A percentile compares a stretch with the other conserved stretches of the same genome.
phyloP scores from a whole-genome alignment of 2,113 vertebrate species.

The Girardinichthys multiradiatus region DNA sequence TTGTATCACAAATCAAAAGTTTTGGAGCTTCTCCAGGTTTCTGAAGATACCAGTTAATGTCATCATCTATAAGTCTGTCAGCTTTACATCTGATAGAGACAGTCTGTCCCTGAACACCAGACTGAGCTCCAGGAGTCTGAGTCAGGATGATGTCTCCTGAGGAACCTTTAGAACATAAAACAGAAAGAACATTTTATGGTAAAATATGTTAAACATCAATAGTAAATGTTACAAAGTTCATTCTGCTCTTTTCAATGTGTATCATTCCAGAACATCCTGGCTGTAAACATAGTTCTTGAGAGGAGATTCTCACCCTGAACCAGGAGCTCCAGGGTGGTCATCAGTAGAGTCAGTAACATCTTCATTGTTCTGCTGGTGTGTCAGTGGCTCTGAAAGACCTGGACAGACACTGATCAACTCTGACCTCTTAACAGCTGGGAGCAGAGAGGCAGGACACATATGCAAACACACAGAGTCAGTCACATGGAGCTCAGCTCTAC shows the following conservation, averaged over 20 bases:
- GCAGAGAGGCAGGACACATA: not conserved
- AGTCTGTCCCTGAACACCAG: conserved; percentile 1
- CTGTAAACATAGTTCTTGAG: not conserved
- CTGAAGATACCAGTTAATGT: conserved; percentile 19
- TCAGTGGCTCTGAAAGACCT: not conserved
- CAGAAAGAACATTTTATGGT: not conserved
- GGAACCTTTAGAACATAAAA: not conserved
- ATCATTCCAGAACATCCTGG: not conserved
- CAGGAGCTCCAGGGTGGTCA: not conserved
- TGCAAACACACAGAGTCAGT: too few species aligned
- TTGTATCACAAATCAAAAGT: not conserved
- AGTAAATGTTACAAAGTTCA: not conserved
- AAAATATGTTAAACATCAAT: not conserved
- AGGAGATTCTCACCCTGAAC: not conserved
- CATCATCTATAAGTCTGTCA: not conserved
- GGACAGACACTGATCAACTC: not conserved
- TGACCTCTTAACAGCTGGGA: not conserved
- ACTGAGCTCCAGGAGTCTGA: conserved; percentile 10
- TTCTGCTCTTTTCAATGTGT: not conserved
- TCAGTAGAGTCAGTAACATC: not conserved
- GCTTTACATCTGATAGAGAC: conserved; percentile 4
- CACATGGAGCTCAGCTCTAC: too few species aligned
- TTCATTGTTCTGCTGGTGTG: not conserved
- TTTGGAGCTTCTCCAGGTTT: conserved; percentile 20
- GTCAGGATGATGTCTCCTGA: not conserved